phyloP scores from a whole-genome alignment of 1,140 invertebrate genomes.

The Proales similis region DNA sequence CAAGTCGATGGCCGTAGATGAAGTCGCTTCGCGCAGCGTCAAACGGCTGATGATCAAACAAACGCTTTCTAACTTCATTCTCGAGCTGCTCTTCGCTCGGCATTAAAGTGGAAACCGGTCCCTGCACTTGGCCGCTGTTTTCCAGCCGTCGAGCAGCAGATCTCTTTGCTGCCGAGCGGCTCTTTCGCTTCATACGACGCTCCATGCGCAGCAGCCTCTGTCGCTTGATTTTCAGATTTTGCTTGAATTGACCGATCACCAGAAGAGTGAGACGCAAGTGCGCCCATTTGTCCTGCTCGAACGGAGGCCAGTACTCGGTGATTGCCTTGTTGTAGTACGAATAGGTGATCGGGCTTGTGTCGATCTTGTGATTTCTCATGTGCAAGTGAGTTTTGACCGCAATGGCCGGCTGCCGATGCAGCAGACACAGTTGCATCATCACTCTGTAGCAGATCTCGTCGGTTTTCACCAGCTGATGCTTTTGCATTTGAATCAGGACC shows the following conservation, averaged over 20 bases:
- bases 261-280: slow-evolving; percentile 1
- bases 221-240: slow-evolving; percentile 8
- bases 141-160: too few species aligned
- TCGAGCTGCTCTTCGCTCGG: too few species aligned
- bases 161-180: too few species aligned
- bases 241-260: slow-evolving; percentile 1
- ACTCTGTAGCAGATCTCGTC: slow-evolving; percentile 96
- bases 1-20: neutral
- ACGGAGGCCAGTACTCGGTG: slow-evolving; percentile 12
- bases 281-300: slow-evolving; percentile 30
- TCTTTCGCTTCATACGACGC: too few species aligned
- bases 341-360: slow-evolving; percentile 95
- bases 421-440: slow-evolving; percentile 95
- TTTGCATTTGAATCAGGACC: slow-evolving; percentile 73
- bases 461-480: slow-evolving; percentile 67
- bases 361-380: slow-evolving; percentile 86
- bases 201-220: too few species aligned
- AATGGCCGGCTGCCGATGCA: slow-evolving; percentile 81
- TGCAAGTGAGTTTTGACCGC: slow-evolving; percentile 87
- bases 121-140: too few species aligned
- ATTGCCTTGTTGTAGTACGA: slow-evolving; percentile 65
- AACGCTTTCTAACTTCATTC: slow-evolving; percentile 13
- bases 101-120: too few species aligned
- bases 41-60: slow-evolving; percentile 10
- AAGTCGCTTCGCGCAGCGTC: slow-evolving; percentile 20